Evolutionary conservation across 2,113 vertebrate species (phyloP).

Genomic region (Varanus salvator): DNA sequence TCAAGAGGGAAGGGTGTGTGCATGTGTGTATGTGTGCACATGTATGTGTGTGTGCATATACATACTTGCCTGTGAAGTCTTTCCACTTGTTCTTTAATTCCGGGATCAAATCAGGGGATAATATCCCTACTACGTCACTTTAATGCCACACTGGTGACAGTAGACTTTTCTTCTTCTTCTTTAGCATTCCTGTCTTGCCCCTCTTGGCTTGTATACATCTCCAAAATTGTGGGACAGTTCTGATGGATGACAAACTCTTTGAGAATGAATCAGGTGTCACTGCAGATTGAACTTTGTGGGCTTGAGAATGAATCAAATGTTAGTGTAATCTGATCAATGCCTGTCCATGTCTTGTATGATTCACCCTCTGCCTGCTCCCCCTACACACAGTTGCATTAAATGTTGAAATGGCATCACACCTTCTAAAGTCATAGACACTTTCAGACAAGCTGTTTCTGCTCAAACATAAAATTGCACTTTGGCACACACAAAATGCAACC

Average conservation of each 20-base stretch:
- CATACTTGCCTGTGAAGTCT: background rate
- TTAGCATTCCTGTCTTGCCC: background rate
- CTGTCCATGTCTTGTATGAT: background rate
- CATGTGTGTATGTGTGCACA: background rate
- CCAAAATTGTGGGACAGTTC: background rate
- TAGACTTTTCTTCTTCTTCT: background rate
- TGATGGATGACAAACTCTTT: background rate
- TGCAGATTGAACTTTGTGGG: background rate
- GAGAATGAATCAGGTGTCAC: background rate
- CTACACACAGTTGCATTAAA: background rate
- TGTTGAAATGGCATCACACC: background rate
- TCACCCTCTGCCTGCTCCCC: background rate
- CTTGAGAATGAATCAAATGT: conserved; percentile 6
- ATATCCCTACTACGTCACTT: background rate
- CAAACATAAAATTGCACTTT: background rate
- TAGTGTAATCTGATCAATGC: background rate
- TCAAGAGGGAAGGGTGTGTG: background rate
- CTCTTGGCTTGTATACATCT: background rate
- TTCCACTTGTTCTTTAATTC: background rate
- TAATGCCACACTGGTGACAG: background rate
- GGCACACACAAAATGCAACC: background rate
- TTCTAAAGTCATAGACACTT: background rate
- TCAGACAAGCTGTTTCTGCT: background rate
- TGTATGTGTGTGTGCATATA: background rate
- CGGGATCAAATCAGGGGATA: background rate